phyloP scores from a whole-genome alignment of 2,113 vertebrate species.

The Acinonyx jubatus region DNA sequence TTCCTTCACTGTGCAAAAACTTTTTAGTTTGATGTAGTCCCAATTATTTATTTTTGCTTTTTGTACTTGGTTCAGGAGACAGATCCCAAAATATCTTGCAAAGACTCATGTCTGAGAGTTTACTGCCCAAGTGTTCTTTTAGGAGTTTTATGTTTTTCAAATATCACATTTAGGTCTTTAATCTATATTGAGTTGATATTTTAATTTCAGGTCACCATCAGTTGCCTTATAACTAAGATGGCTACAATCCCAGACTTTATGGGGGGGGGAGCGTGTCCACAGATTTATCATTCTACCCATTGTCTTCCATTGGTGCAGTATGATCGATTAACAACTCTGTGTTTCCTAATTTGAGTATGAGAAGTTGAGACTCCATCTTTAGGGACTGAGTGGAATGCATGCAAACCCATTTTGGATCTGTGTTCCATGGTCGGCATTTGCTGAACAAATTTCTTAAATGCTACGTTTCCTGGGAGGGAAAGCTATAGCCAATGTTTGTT shows the following conservation, averaged over 20 bases:
- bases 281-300: background rate
- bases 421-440: constrained; percentile 11
- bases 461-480: constrained; percentile 62
- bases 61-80: background rate
- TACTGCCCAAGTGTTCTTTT: background rate
- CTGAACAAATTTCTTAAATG: constrained; percentile 61
- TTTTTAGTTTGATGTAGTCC: background rate
- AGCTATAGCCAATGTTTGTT: background rate
- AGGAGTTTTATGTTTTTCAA: background rate
- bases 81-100: background rate
- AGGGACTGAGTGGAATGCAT: background rate
- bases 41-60: background rate
- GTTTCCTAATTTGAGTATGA: constrained; percentile 51
- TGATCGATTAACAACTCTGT: background rate
- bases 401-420: background rate
- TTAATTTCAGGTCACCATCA: background rate
- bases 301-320: background rate
- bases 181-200: background rate
- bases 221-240: background rate
- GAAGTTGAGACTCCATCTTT: constrained; percentile 30
- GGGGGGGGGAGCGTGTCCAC: too few species aligned
- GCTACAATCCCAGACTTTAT: background rate
- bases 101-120: background rate
- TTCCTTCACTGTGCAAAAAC: background rate
- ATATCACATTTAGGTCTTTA: background rate